These are phyloP conservation scores for Drosophila nigricruria DNA, from an alignment of 2,888 invertebrate genomes.

Conservation along the genomic window DNA sequence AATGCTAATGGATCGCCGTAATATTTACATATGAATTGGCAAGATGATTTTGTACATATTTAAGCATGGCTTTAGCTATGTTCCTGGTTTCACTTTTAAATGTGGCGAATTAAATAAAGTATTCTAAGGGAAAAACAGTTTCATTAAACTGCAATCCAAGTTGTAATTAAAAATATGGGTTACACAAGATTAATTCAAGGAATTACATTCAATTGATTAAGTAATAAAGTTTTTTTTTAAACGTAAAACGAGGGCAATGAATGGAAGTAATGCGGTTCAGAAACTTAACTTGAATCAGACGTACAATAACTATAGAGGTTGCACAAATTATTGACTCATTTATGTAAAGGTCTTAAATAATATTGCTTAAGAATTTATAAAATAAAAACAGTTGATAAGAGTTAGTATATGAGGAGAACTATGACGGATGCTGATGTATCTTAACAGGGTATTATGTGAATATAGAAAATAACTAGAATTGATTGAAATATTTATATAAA, in stretches of 20 bases:
- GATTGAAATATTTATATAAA: not conserved
- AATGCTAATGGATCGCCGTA: conserved; percentile 10
- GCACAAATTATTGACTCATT: conserved; percentile 30
- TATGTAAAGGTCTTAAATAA: not conserved
- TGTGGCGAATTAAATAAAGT: not conserved
- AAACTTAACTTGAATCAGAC: not conserved
- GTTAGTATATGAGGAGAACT: not conserved
- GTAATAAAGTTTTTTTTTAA: not conserved
- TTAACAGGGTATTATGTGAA: not conserved
- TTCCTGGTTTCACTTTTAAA: not conserved
- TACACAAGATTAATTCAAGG: conserved; percentile 25
- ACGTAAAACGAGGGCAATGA: conserved; percentile 26
- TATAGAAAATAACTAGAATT: not conserved
- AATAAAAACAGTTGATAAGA: not conserved
- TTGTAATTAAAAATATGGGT: not conserved
- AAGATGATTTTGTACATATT: not conserved
- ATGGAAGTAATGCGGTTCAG: conserved; percentile 32
- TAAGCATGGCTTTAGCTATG: not conserved
- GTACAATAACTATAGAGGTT: conserved; percentile 1
- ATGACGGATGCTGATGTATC: not conserved
- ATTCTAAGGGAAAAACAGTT: not conserved
- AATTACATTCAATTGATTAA: conserved; percentile 33
- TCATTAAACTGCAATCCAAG: not conserved
- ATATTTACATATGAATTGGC: conserved; percentile 30
- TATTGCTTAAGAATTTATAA: not conserved